phyloP scores from a whole-genome alignment of 2,113 vertebrate genomes.

The Xiphophorus couchianus region DNA sequence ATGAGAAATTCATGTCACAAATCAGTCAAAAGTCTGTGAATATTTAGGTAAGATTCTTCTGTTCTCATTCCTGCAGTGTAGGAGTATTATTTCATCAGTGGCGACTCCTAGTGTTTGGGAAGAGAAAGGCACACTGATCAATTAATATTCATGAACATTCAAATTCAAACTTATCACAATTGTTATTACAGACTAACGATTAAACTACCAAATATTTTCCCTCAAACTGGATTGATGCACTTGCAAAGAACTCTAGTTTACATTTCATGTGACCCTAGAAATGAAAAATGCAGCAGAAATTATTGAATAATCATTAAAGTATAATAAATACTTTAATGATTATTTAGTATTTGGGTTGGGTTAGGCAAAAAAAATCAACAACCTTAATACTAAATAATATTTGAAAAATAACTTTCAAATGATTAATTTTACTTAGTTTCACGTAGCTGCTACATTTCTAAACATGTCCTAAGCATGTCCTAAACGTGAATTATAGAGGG shows the following conservation, averaged over 20 bases:
- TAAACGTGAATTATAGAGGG: too few species aligned
- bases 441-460: too few species aligned
- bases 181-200: not conserved
- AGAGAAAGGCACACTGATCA: not conserved
- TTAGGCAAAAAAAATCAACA: too few species aligned
- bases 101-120: too few species aligned
- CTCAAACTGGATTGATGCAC: not conserved
- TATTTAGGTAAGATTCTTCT: too few species aligned
- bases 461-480: too few species aligned
- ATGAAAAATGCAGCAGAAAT: not conserved
- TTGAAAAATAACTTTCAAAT: not conserved
- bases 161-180: not conserved
- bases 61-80: not conserved
- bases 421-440: too few species aligned
- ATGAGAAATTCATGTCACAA: not conserved
- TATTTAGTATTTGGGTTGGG: too few species aligned
- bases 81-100: too few species aligned
- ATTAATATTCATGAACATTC: not conserved
- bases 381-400: too few species aligned
- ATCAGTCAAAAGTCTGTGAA: not conserved
- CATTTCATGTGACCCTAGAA: not conserved
- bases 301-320: not conserved
- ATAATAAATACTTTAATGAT: too few species aligned
- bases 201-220: not conserved
- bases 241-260: not conserved